phyloP scores from a whole-genome alignment of 2,888 invertebrate species.

The Mechanitis mazaeus region DNA sequence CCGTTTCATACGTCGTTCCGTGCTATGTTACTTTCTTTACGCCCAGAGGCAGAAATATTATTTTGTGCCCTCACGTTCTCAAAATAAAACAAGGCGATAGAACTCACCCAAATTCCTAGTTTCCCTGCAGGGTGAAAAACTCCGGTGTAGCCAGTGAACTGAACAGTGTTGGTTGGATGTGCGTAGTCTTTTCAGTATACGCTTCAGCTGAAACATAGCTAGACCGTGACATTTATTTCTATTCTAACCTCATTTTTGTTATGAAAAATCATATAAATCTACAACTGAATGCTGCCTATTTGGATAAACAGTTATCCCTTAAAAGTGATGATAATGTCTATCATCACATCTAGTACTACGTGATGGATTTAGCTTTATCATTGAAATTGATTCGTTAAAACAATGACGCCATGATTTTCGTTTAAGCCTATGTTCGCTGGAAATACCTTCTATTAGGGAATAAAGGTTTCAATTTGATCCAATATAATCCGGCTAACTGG shows the following conservation, averaged over 20 bases:
- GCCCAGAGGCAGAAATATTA: neutral
- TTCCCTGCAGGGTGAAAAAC: constrained; percentile 2
- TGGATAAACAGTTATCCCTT: too few species aligned
- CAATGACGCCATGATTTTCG: too few species aligned
- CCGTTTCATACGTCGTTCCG: neutral
- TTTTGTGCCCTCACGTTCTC: neutral
- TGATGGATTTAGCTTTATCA: too few species aligned
- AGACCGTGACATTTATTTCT: too few species aligned
- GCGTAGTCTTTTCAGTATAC: too few species aligned
- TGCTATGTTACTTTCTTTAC: neutral
- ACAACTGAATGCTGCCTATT: too few species aligned
- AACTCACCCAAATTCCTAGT: neutral
- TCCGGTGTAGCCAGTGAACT: neutral
- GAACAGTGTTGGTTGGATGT: neutral
- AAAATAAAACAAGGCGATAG: neutral
- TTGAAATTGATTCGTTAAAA: too few species aligned
- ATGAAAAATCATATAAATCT: too few species aligned
- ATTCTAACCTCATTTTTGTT: too few species aligned
- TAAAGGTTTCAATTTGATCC: constrained; percentile 1
- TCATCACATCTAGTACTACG: too few species aligned
- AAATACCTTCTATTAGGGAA: neutral
- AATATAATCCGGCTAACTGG: neutral
- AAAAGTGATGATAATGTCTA: too few species aligned
- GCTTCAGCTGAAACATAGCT: too few species aligned
- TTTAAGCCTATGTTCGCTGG: neutral